These are phyloP conservation scores for Tinea pellionella DNA, from an alignment of 2,888 invertebrate species.

Conservation along the genomic window DNA sequence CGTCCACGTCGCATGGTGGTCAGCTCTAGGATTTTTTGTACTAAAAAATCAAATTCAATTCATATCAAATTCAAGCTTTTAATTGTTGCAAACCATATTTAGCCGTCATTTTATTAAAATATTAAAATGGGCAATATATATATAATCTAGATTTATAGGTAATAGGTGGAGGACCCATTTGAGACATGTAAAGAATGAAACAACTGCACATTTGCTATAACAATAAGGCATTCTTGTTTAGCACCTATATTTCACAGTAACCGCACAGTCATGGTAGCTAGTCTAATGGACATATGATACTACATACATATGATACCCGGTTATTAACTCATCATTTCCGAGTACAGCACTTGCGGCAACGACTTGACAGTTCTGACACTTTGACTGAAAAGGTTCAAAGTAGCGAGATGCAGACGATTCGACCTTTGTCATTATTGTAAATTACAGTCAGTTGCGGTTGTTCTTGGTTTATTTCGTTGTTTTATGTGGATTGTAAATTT, in stretches of 20 bases:
- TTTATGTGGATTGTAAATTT: not conserved
- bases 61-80: too few species aligned
- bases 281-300: constrained; percentile 1
- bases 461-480: not conserved
- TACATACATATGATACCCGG: not conserved
- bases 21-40: not conserved
- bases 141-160: too few species aligned
- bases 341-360: constrained; percentile 2
- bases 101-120: too few species aligned
- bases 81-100: too few species aligned
- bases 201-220: not conserved
- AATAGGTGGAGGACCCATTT: too few species aligned
- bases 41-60: too few species aligned
- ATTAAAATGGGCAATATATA: too few species aligned
- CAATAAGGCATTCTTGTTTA: not conserved
- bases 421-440: constrained; percentile 1
- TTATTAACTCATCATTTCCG: not conserved
- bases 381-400: not conserved
- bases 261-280: not conserved
- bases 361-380: constrained; percentile 4
- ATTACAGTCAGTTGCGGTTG: not conserved
- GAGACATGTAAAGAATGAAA: not conserved
- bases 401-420: not conserved
- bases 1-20: constrained; percentile 9
- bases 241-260: not conserved